Evolutionary conservation across 2,797 vertebrate genomes (phyloP).

Genomic region (Garrulus glandarius): DNA sequence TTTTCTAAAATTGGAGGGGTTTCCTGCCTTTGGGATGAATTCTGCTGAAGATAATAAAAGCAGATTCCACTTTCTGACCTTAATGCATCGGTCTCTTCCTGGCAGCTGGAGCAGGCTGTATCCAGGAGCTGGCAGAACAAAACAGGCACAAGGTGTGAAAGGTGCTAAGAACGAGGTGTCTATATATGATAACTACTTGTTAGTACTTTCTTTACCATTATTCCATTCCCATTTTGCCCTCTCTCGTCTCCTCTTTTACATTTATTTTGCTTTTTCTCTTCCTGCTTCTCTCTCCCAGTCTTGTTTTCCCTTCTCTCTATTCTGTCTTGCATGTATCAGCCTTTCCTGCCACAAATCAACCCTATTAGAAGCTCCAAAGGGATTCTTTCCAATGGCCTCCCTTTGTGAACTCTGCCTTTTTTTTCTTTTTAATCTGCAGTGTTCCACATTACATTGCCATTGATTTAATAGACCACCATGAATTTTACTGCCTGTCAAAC

Average conservation of each 20-base stretch:
- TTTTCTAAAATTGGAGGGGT: background rate
- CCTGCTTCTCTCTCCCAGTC: background rate
- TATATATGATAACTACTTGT: background rate
- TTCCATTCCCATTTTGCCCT: background rate
- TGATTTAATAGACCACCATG: conserved; percentile 65
- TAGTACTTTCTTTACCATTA: background rate
- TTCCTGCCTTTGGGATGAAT: background rate
- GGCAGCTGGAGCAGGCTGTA: background rate
- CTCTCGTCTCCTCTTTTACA: background rate
- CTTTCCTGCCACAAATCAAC: conserved; percentile 41
- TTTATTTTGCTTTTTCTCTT: background rate
- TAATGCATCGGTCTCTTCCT: background rate
- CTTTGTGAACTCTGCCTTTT: conserved; percentile 24
- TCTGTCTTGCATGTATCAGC: background rate
- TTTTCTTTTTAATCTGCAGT: conserved; percentile 55
- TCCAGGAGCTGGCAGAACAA: background rate
- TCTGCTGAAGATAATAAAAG: background rate
- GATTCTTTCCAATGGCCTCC: conserved; percentile 21
- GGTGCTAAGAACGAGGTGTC: background rate
- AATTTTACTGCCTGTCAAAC: conserved; percentile 71
- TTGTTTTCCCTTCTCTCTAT: background rate
- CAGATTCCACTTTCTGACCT: background rate
- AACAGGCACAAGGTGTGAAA: background rate
- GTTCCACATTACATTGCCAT: conserved; percentile 59
- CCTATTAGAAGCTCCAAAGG: conserved; percentile 41